phyloP scores from a whole-genome alignment of 2,797 vertebrate genomes.

The Xenopus petersii region DNA sequence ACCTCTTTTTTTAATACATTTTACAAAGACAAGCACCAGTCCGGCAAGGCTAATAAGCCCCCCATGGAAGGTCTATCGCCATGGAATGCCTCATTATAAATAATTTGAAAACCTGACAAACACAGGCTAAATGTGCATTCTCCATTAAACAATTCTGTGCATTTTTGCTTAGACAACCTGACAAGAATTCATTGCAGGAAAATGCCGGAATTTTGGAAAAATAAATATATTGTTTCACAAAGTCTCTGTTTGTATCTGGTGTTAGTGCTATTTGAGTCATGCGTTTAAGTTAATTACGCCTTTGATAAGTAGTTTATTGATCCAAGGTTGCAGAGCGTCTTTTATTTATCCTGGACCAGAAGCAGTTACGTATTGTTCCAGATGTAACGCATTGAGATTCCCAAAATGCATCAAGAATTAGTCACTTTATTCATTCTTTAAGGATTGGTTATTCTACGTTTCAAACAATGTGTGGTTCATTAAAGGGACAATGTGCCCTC shows the following conservation, averaged over 20 bases:
- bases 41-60: not conserved
- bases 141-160: slow-evolving; percentile 69
- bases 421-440: slow-evolving; percentile 21
- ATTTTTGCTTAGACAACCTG: slow-evolving; percentile 81
- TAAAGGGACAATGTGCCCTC: slow-evolving; percentile 57
- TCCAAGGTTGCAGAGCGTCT: slow-evolving; percentile 71
- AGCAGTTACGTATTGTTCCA: slow-evolving; percentile 56
- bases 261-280: slow-evolving; percentile 77
- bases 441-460: not conserved
- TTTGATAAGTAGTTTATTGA: slow-evolving; percentile 85
- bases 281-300: slow-evolving; percentile 76
- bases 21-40: no score
- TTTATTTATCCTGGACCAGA: slow-evolving; percentile 65
- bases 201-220: slow-evolving; percentile 79
- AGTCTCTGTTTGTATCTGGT: slow-evolving; percentile 82
- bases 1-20: no score
- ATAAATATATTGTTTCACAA: slow-evolving; percentile 79
- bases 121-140: slow-evolving; percentile 61
- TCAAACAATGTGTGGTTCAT: slow-evolving; percentile 61
- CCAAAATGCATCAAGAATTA: slow-evolving; percentile 51
- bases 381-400: slow-evolving; percentile 59
- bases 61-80: not conserved
- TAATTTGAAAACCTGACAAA: slow-evolving; percentile 64
- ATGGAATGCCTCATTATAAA: slow-evolving; percentile 53
- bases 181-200: slow-evolving; percentile 75